phyloP scores from a whole-genome alignment of 2,888 invertebrate species.

The Rhopalosiphum nymphaeae region DNA sequence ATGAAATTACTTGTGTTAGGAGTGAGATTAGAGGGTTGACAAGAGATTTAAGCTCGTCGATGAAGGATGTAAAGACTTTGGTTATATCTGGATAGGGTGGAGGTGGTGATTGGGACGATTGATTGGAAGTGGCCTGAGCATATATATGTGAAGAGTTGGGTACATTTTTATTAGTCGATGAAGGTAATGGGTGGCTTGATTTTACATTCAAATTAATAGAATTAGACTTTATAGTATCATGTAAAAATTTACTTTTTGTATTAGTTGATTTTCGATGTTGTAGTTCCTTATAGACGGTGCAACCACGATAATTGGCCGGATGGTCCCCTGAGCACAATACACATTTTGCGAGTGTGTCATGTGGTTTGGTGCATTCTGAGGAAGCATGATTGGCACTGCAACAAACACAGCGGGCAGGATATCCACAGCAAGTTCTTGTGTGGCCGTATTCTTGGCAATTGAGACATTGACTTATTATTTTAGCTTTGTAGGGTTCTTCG shows the following conservation, averaged over 20 bases:
- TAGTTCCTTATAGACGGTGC: not conserved
- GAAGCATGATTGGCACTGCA: conserved; percentile 32
- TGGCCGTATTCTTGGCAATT: no score
- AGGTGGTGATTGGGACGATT: not conserved
- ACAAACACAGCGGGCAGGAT: no score
- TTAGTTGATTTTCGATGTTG: not conserved
- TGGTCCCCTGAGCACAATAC: not conserved
- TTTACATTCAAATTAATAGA: not conserved
- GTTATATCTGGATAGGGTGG: not conserved
- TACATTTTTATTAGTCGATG: not conserved
- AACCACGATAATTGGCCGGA: not conserved
- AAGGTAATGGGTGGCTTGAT: not conserved
- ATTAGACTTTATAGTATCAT: not conserved
- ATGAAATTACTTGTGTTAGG: not conserved
- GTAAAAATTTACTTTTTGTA: not conserved
- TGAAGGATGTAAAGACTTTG: not conserved
- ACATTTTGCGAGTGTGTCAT: not conserved
- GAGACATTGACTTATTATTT: no score
- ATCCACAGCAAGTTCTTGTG: no score
- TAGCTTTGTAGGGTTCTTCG: no score
- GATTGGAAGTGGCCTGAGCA: not conserved
- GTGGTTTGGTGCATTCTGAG: conserved; percentile 1
- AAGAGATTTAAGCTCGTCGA: not conserved
- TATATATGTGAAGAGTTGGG: not conserved
- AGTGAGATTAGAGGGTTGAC: not conserved